Percentiles rank a stretch among this genome's conserved stretches.
Conservation (phyloP, 2,113 vertebrate genomes). For the Mirza zaza region DNA sequence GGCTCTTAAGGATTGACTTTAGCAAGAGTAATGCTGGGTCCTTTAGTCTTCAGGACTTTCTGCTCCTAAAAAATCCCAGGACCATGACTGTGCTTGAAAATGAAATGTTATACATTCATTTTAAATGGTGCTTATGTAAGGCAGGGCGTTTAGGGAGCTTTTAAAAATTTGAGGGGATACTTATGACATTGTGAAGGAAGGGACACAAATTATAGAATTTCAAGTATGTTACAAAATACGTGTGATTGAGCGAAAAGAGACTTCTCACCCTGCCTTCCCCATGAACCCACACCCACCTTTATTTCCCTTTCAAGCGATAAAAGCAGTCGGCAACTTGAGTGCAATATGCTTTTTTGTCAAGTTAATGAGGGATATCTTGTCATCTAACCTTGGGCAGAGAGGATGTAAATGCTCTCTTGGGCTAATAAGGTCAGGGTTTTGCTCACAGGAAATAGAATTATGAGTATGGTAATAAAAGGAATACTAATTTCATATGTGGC, state of each 20-base stretch:
- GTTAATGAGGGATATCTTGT: slow-evolving; percentile 30
- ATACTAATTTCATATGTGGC: slow-evolving; percentile 39
- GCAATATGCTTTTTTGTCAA: slow-evolving; percentile 20
- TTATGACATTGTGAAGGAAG: neutral
- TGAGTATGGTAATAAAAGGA: neutral
- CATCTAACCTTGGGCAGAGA: neutral
- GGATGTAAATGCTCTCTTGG: slow-evolving; percentile 10
- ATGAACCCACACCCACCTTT: neutral
- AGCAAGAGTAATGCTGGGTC: neutral
- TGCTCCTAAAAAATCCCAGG: slow-evolving; percentile 39
- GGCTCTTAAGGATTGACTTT: neutral
- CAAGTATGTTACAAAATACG: neutral
- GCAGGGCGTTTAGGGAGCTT: neutral
- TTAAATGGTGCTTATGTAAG: neutral
- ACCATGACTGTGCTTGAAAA: neutral
- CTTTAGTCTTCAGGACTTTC: neutral
- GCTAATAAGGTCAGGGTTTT: slow-evolving; percentile 45
- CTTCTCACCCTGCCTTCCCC: neutral
- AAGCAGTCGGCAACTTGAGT: neutral
- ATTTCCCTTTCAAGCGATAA: neutral
- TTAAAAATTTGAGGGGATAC: neutral
- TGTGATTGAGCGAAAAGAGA: neutral
- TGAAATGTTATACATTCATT: neutral
- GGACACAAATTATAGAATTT: neutral
- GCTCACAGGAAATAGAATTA: slow-evolving; percentile 50